Evolutionary conservation across 2,888 invertebrate genomes (phyloP), one percentile per base, ranked within the genome.

Genomic region (Thecocarcelia acutangulata): DNA sequence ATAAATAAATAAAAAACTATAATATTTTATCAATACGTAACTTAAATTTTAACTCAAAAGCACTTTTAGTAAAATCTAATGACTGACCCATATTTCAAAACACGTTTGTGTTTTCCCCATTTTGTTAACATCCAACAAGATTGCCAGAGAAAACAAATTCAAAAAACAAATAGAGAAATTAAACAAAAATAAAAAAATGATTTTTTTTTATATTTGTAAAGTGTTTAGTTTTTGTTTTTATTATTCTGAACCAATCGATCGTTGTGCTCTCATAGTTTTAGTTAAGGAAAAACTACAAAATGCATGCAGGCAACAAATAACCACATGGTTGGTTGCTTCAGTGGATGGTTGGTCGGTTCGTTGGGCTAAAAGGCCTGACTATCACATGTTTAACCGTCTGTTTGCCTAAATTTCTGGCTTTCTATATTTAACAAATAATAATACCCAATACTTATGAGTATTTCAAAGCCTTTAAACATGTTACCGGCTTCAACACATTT

Each of bases 401-500:
- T 19, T 24, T 46, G 44, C 21, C 37, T 61, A 44, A n/a, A 28
- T 44, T 54, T 54, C 4, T 73, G 21, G 15, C 33, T 59, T 59
- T 50, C 13, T 15, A 15, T 28, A 17, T 66, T 46, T n/a, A 48
- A 48, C 44, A 64, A 69, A 76, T 63, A 76, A 76, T 54, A 69
- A 56, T 56, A 64, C 37, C 56, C 64, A 64, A 72, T 59, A 56
- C 59, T 50, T 72, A 6, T n/a, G n/a, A n/a, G n/a, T n/a, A n/a
- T 66, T 54, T 54, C 15, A 44, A 72, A 81, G 68, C 72, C 72
- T 72, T 72, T 72, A 72, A 68, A 73, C 54, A 66, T 76, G 58
- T 70, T 58, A 52, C 75, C 58, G 33, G 63, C 74, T 58, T 48
- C 19, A 66, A 73, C 37, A 61, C 13, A 46, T 52, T 66, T 73